These are phyloP conservation scores for Cartodere bifasciata DNA, from an alignment of 2,888 invertebrate species.

Conservation along the genomic window DNA sequence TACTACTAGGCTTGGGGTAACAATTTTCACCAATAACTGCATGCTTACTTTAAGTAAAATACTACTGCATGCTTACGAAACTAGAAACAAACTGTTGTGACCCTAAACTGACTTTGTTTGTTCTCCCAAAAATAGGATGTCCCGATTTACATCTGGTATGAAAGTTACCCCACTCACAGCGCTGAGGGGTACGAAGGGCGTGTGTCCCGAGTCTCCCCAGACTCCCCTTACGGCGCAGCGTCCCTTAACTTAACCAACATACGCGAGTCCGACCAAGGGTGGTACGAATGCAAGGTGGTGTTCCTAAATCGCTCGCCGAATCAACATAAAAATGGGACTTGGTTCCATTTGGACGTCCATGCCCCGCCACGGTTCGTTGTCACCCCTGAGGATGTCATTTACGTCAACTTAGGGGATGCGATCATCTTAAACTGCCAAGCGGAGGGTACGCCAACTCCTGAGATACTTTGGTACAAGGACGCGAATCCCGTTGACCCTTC, in stretches of 20 bases:
- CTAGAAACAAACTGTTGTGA: slow-evolving; percentile 6
- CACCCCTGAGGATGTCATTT: slow-evolving; percentile 91
- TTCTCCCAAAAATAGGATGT: slow-evolving; percentile 79
- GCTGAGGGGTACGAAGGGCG: slow-evolving; percentile 89
- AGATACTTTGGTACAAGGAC: slow-evolving; percentile 93
- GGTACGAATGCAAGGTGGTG: slow-evolving; percentile 66
- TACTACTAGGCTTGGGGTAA: not conserved
- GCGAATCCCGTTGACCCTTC: slow-evolving; percentile 83
- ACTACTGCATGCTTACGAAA: slow-evolving; percentile 6
- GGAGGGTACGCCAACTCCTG: slow-evolving; percentile 89
- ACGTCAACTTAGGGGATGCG: slow-evolving; percentile 92
- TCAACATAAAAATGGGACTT: slow-evolving; percentile 88
- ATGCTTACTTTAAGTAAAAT: slow-evolving; percentile 2
- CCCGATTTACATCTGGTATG: slow-evolving; percentile 97
- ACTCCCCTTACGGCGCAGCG: slow-evolving; percentile 81
- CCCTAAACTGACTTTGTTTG: slow-evolving; percentile 15
- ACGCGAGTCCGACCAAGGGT: slow-evolving; percentile 86
- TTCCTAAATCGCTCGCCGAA: slow-evolving; percentile 91
- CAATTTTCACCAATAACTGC: no score
- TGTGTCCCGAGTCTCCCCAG: slow-evolving; percentile 77
- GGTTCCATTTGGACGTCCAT: slow-evolving; percentile 97
- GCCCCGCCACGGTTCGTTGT: slow-evolving; percentile 91
- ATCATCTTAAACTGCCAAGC: slow-evolving; percentile 95
- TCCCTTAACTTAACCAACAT: slow-evolving; percentile 94
- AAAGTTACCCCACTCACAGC: slow-evolving; percentile 93